These are phyloP conservation scores for Gonioctena quinquepunctata DNA, from an alignment of 1,140 invertebrate species.

Conservation along the genomic window DNA sequence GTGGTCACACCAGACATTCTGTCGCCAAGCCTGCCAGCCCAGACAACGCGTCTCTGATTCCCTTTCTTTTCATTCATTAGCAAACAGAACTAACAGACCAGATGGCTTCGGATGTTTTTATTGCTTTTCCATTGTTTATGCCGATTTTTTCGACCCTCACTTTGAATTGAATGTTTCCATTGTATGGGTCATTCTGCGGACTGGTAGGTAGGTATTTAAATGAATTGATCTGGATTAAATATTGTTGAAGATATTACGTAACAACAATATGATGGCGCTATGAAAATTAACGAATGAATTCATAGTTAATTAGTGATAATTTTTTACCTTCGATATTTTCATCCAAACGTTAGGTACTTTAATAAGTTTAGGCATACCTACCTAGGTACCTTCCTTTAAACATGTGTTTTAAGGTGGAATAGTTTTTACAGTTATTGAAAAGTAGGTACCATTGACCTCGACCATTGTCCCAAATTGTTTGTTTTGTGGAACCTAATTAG, in stretches of 20 bases:
- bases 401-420: too few relatives aligned
- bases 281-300: too few relatives aligned
- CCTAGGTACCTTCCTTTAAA: too few relatives aligned
- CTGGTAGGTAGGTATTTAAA: background rate
- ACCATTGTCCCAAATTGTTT: too few relatives aligned
- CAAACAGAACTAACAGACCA: constrained; percentile 19
- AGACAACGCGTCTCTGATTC: constrained; percentile 70
- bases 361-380: too few relatives aligned
- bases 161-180: background rate
- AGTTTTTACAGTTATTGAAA: too few relatives aligned
- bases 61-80: constrained; percentile 47
- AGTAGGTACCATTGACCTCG: too few relatives aligned
- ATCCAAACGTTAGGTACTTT: too few relatives aligned
- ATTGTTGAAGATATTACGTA: background rate
- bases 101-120: constrained; percentile 37
- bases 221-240: background rate
- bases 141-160: constrained; percentile 8
- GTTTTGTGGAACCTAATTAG: too few relatives aligned
- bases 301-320: too few relatives aligned
- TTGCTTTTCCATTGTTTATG: constrained; percentile 17
- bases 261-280: background rate
- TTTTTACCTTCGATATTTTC: too few relatives aligned
- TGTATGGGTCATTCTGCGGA: background rate
- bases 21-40: constrained; percentile 75
- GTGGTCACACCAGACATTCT: constrained; percentile 84